Evolutionary conservation across 2,113 vertebrate species (phyloP).

Genomic region (Urocolius indicus): DNA sequence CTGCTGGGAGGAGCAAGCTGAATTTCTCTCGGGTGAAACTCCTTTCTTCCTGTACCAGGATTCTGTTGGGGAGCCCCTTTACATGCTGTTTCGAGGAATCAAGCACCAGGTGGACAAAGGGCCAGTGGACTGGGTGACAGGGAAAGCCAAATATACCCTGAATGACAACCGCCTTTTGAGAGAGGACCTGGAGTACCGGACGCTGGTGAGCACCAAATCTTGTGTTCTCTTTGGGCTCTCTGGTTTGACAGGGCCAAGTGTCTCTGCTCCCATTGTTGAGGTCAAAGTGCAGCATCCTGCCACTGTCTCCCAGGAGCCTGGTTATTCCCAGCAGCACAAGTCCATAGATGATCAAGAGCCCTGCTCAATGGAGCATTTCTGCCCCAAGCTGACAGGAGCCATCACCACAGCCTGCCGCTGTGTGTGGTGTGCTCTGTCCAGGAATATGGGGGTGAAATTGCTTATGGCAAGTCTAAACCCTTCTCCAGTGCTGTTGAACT

Average conservation of each 20-base stretch:
- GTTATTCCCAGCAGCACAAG: neutral
- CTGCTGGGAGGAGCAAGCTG: neutral
- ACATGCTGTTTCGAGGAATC: slow-evolving; percentile 97
- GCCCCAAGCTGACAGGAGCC: neutral
- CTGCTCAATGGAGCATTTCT: neutral
- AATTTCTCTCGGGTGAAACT: neutral
- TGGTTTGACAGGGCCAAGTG: neutral
- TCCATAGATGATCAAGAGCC: neutral
- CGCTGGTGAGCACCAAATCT: slow-evolving; percentile 81
- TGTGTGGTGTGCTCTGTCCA: neutral
- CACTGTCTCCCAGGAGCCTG: neutral
- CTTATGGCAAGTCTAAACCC: neutral
- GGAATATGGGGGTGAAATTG: neutral
- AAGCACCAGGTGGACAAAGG: slow-evolving; percentile 99
- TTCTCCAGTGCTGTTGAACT: neutral
- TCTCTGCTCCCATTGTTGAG: neutral
- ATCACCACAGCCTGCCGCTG: neutral
- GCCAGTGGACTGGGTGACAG: slow-evolving; percentile 94
- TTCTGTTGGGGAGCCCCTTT: slow-evolving; percentile 93
- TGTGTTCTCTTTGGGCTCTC: neutral
- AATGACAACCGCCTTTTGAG: slow-evolving; percentile 95
- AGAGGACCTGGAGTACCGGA: slow-evolving; percentile 95
- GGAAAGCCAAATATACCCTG: slow-evolving; percentile 96
- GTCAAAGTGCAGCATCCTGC: neutral
- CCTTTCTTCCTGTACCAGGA: slow-evolving; percentile 78